Conservation (phyloP, 2,888 invertebrate species). For the Thera obeliscata region DNA sequence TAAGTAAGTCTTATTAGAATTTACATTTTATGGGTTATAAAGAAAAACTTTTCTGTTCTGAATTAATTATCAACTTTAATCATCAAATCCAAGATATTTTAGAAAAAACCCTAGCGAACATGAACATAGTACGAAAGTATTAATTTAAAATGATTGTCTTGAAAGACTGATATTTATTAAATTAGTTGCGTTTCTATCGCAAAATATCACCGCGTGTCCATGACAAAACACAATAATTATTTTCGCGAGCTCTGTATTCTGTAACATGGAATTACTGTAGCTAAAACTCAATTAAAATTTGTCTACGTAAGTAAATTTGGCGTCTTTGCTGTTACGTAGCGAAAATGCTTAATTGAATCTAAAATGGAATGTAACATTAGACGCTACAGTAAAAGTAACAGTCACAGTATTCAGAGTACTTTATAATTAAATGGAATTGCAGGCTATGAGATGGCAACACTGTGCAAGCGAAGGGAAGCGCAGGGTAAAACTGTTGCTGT, state of each 20-base stretch:
- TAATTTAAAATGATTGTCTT: background rate
- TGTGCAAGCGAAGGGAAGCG: slow-evolving; percentile 7
- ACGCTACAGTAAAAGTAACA: slow-evolving; percentile 39
- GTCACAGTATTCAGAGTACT: slow-evolving; percentile 39
- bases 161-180: background rate
- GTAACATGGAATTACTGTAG: slow-evolving; percentile 66
- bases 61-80: no score
- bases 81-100: no score
- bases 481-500: background rate
- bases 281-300: slow-evolving; percentile 76
- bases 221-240: slow-evolving; percentile 70
- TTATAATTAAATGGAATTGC: slow-evolving; percentile 36
- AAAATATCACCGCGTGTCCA: slow-evolving; percentile 3
- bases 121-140: no score
- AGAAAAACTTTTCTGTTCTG: no score
- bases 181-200: slow-evolving; percentile 8
- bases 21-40: no score
- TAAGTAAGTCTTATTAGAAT: no score
- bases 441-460: slow-evolving; percentile 20
- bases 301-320: slow-evolving; percentile 62
- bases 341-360: slow-evolving; percentile 64
- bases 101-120: no score
- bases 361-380: slow-evolving; percentile 52
- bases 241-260: slow-evolving; percentile 63
- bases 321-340: slow-evolving; percentile 44